These are phyloP conservation scores for Mormyrus iriodes DNA, from an alignment of 2,113 vertebrate genomes.

Conservation along the genomic window DNA sequence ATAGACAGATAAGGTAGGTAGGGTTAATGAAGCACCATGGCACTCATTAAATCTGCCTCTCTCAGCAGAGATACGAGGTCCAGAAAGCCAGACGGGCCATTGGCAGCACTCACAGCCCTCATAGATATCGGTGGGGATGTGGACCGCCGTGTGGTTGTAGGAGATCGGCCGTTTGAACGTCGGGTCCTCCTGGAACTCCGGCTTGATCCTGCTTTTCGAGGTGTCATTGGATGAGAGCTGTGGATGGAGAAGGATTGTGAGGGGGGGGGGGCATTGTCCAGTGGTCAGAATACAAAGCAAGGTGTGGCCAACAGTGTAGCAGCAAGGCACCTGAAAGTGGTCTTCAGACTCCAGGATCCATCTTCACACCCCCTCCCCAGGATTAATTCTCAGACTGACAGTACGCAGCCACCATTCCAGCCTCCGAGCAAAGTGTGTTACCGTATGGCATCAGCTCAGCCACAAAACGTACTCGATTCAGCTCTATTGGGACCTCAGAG, in stretches of 20 bases:
- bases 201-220: conserved; percentile 58
- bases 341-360: background rate
- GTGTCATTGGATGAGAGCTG: conserved; percentile 69
- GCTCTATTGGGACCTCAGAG: background rate
- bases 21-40: background rate
- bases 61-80: background rate
- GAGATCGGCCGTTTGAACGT: conserved; percentile 66
- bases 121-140: conserved; percentile 78
- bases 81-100: background rate
- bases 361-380: too few relatives aligned
- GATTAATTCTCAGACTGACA: background rate
- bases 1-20: background rate
- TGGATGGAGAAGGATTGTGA: background rate
- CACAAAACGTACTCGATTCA: background rate
- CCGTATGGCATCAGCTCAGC: background rate
- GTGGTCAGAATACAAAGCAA: background rate
- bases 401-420: background rate
- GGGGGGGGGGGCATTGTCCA: background rate
- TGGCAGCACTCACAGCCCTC: conserved; percentile 72
- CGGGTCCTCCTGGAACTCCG: conserved; percentile 68
- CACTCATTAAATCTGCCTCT: background rate
- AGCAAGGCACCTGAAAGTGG: background rate
- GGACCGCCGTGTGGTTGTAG: conserved; percentile 73
- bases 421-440: background rate
- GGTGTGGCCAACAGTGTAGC: background rate